These are phyloP conservation scores for Thaumetopoea pityocampa DNA, from an alignment of 1,140 invertebrate genomes.

Conservation along the genomic window DNA sequence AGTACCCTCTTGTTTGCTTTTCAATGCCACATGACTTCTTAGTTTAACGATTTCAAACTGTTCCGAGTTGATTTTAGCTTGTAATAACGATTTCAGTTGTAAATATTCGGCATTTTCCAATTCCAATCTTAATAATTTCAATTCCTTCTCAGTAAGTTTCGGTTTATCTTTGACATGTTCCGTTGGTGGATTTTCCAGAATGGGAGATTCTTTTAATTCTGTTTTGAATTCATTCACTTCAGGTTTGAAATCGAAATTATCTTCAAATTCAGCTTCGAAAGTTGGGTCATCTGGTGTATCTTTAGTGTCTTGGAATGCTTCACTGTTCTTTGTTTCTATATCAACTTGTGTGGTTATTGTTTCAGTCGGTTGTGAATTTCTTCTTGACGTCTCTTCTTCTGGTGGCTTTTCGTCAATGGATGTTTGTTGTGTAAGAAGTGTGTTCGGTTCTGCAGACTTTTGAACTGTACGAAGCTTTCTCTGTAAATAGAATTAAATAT, in stretches of 20 bases:
- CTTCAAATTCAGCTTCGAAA: conserved; percentile 69
- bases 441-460: conserved; percentile 79
- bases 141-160: conserved; percentile 73
- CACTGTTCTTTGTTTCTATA: conserved; percentile 24
- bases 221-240: no score
- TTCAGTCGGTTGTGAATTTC: conserved; percentile 34
- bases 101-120: conserved; percentile 82
- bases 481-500: conserved; percentile 58
- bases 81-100: conserved; percentile 80
- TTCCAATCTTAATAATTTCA: conserved; percentile 77
- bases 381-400: conserved; percentile 42
- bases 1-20: conserved; percentile 71
- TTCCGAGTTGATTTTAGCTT: conserved; percentile 80
- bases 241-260: conserved; percentile 67
- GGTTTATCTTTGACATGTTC: conserved; percentile 57
- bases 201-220: conserved; percentile 34
- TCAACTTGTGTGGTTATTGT: conserved; percentile 17
- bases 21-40: conserved; percentile 73
- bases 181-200: conserved; percentile 24
- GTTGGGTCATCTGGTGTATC: conserved; percentile 47
- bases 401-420: conserved; percentile 69
- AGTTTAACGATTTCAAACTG: conserved; percentile 81
- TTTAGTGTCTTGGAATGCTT: conserved; percentile 37
- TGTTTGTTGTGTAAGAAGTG: conserved; percentile 69
- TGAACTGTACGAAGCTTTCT: conserved; percentile 84